Evolutionary conservation across 2,113 vertebrate species (phyloP).

Genomic region (Bubo bubo): DNA sequence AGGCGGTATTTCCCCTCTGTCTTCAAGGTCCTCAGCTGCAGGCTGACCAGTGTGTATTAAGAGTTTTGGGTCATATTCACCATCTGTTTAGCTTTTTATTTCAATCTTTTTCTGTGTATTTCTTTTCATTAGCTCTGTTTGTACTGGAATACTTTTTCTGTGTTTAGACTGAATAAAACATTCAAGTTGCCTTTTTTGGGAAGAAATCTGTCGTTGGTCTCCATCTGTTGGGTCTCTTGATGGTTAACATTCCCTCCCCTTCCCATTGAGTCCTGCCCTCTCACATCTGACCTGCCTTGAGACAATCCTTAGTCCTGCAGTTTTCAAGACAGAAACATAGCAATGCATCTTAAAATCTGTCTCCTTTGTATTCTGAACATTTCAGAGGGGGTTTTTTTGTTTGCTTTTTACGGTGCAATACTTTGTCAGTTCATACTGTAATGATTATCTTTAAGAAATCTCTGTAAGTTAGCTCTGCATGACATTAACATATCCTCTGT

Average conservation of each 20-base stretch:
- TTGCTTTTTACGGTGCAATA: background rate
- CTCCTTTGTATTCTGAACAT: background rate
- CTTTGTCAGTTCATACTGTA: background rate
- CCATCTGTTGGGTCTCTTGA: fast-evolving
- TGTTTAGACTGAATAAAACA: background rate
- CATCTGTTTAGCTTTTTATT: background rate
- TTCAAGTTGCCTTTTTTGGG: background rate
- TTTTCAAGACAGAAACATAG: background rate
- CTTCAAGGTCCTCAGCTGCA: background rate
- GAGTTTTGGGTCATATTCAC: background rate
- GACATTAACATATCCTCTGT: background rate
- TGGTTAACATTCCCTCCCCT: background rate
- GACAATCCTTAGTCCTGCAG: background rate
- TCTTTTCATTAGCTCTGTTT: background rate
- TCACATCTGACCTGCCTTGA: background rate
- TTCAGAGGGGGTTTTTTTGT: background rate
- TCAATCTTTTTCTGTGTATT: background rate
- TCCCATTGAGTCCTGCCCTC: background rate
- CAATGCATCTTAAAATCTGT: background rate
- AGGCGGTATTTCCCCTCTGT: background rate
- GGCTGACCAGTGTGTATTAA: background rate
- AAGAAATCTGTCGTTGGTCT: background rate
- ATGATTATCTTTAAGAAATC: background rate
- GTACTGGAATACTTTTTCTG: background rate
- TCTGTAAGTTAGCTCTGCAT: background rate